Evolutionary conservation across 2,113 vertebrate genomes (phyloP).

Genomic region (Pachycephala philippinensis): DNA sequence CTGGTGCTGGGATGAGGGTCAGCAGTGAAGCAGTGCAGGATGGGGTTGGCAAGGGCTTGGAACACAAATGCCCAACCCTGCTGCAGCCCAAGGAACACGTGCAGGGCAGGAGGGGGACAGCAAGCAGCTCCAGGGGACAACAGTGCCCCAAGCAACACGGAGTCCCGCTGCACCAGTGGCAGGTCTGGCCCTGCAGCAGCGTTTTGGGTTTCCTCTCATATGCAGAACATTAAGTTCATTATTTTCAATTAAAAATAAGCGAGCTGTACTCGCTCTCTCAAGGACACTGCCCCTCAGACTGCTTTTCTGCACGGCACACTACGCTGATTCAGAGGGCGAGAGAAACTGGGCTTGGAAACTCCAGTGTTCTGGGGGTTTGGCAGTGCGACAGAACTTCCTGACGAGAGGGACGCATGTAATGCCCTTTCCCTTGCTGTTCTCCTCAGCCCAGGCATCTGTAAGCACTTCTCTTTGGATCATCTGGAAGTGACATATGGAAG

Average conservation of each 20-base stretch:
- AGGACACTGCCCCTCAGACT: neutral
- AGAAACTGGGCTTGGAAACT: neutral
- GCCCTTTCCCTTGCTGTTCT: neutral
- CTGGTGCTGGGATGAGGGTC: neutral
- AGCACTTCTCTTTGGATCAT: neutral
- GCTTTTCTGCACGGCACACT: neutral
- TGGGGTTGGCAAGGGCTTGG: neutral
- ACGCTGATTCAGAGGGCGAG: neutral
- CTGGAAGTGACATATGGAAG: neutral
- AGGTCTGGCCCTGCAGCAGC: neutral
- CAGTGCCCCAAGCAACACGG: fast-evolving
- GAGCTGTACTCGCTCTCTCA: neutral
- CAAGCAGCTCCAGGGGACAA: neutral
- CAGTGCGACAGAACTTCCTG: neutral
- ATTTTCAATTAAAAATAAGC: neutral
- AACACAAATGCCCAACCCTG: neutral
- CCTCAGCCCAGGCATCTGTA: neutral
- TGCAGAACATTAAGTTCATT: neutral
- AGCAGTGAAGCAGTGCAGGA: neutral
- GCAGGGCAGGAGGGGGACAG: too few species aligned
- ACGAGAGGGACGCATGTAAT: neutral
- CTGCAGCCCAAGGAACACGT: fast-evolving
- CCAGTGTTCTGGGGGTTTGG: neutral
- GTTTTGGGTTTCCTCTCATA: neutral
- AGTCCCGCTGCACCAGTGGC: neutral